These are phyloP conservation scores for Dysmachus trigonus DNA, from an alignment of 2,888 invertebrate genomes.

Conservation along the genomic window DNA sequence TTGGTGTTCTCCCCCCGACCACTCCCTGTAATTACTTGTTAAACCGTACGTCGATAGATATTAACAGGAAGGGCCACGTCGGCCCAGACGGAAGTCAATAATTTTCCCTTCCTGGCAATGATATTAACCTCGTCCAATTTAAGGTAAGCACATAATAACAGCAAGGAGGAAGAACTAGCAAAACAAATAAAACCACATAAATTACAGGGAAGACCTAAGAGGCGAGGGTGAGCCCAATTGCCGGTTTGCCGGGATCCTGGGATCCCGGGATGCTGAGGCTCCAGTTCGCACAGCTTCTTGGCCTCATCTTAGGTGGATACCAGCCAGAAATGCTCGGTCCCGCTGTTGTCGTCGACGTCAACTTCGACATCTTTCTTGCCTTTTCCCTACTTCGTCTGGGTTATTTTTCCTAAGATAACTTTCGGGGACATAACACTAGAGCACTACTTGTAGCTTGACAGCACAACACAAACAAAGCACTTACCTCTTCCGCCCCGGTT, in stretches of 20 bases:
- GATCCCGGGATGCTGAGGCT: no score
- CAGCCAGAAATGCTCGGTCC: neutral
- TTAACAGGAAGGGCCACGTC: conserved; percentile 31
- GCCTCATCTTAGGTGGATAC: neutral
- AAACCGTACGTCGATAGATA: conserved; percentile 38
- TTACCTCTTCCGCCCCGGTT: neutral
- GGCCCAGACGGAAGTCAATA: conserved; percentile 43
- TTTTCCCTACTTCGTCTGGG: neutral
- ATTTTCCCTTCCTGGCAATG: conserved; percentile 34
- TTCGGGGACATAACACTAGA: neutral
- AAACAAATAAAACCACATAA: conserved; percentile 44
- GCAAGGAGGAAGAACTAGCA: conserved; percentile 7
- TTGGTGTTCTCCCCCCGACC: neutral
- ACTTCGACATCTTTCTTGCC: conserved; percentile 4
- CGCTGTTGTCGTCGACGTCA: neutral
- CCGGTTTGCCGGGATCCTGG: no score
- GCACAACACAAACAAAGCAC: conserved; percentile 21
- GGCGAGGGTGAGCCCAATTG: neutral
- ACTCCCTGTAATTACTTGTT: conserved; percentile 42
- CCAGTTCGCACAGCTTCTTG: neutral
- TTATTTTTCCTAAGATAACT: conserved; percentile 14
- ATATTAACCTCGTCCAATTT: conserved; percentile 45
- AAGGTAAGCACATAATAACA: conserved; percentile 42
- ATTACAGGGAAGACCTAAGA: conserved; percentile 31
- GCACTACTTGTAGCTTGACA: conserved; percentile 20